A percentile compares a stretch with the other conserved stretches of the same genome.
These are phyloP conservation scores for Monochamus saltuarius DNA, from an alignment of 1,140 invertebrate genomes.

Conservation along the genomic window DNA sequence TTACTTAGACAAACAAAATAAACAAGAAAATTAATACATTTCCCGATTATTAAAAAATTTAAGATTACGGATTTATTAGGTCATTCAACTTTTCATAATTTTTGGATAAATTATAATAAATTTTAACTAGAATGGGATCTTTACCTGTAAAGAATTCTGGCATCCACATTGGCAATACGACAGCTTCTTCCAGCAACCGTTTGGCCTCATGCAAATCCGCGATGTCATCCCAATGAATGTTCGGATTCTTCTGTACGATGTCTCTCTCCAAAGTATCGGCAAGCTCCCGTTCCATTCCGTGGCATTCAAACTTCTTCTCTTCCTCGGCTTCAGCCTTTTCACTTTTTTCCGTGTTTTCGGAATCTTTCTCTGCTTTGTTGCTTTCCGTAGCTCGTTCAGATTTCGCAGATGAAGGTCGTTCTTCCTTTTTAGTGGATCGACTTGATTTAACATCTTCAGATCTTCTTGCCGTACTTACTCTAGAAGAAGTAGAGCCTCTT, in stretches of 20 bases:
- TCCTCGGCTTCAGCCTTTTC: constrained; percentile 71
- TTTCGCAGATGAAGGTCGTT: constrained; percentile 49
- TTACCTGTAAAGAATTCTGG: constrained; percentile 93
- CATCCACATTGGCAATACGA: constrained; percentile 97
- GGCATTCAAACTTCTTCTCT: constrained; percentile 89
- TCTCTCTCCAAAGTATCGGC: constrained; percentile 95
- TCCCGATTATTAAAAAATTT: no score
- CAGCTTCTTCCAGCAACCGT: constrained; percentile 92
- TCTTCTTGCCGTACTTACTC: constrained; percentile 37
- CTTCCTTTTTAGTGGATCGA: constrained; percentile 43
- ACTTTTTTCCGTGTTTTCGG: constrained; percentile 64
- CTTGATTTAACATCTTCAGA: constrained; percentile 27
- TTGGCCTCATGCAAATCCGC: constrained; percentile 96
- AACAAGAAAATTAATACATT: no score
- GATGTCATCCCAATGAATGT: constrained; percentile 97
- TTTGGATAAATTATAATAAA: no score
- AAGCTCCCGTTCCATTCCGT: constrained; percentile 87
- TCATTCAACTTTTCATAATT: no score
- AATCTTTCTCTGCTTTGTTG: constrained; percentile 37
- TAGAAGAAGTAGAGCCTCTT: constrained; percentile 34
- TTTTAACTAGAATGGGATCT: no score
- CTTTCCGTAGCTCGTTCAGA: constrained; percentile 36
- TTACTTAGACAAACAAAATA: no score
- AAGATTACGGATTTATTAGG: no score
- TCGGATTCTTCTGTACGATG: constrained; percentile 97